These are phyloP conservation scores for Choloepus hoffmanni DNA, from an alignment of 2,113 vertebrate species.

Conservation along the genomic window DNA sequence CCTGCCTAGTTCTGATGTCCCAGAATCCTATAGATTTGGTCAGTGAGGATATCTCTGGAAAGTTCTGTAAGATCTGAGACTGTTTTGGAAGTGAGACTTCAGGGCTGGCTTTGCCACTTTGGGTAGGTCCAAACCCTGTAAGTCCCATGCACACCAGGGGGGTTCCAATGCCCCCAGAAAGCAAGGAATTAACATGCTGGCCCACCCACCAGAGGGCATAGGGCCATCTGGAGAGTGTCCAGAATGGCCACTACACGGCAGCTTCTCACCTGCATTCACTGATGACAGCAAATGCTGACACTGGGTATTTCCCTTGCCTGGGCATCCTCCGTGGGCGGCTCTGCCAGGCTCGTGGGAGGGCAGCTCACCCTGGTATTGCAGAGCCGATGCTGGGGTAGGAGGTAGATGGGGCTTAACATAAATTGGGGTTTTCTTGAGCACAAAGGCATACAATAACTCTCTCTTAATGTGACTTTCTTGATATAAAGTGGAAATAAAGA, in stretches of 20 bases:
- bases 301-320: not conserved
- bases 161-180: not conserved
- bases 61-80: not conserved
- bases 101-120: not conserved
- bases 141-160: no score
- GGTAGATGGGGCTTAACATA: not conserved
- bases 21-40: not conserved
- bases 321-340: not conserved
- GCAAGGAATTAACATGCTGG: not conserved
- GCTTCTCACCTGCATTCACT: not conserved
- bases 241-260: no score
- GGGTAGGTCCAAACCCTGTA: not conserved
- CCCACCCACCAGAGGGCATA: not conserved
- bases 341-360: fast-evolving
- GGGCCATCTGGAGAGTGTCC: not conserved
- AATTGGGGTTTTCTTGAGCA: not conserved
- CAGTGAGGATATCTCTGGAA: not conserved
- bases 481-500: not conserved
- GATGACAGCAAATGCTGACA: not conserved
- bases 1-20: not conserved
- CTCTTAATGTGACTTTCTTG: not conserved
- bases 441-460: not conserved
- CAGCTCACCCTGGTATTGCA: no score
- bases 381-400: not conserved
- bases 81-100: not conserved